Evolutionary conservation across 2,797 vertebrate genomes (phyloP).

Genomic region (Scolopax rusticola): DNA sequence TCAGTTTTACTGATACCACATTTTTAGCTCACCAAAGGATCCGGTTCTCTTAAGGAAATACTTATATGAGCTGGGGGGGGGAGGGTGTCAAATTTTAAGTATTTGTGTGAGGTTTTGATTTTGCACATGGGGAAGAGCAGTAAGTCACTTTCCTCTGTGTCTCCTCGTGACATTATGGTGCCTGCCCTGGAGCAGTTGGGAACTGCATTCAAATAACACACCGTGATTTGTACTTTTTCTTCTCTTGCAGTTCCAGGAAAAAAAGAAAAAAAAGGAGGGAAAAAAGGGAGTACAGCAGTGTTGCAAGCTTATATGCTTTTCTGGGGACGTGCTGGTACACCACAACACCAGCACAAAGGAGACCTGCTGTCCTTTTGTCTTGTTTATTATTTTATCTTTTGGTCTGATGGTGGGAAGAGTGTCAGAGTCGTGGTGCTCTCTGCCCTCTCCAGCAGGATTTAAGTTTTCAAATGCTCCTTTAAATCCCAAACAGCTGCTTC

Average conservation of each 20-base stretch:
- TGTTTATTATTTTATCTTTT: neutral
- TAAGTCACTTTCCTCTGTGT: neutral
- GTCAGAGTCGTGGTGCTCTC: neutral
- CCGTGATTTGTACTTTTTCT: neutral
- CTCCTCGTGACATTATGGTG: rapidly evolving
- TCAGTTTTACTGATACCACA: rapidly evolving
- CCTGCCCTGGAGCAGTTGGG: neutral
- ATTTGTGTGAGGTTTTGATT: neutral
- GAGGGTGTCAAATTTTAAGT: neutral
- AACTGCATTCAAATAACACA: neutral
- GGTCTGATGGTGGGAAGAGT: neutral
- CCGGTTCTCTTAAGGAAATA: neutral
- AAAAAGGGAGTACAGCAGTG: neutral
- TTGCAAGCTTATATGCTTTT: neutral
- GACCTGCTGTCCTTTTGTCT: neutral
- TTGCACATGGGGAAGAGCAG: neutral
- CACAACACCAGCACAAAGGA: neutral
- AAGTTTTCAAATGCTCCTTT: neutral
- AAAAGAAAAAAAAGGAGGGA: neutral
- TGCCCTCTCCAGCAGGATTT: neutral
- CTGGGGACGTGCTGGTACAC: neutral
- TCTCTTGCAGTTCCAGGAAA: neutral
- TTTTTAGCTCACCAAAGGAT: neutral
- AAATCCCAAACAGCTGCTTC: neutral
- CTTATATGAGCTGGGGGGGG: rapidly evolving